A percentile compares a stretch with the other conserved stretches of the same genome.
phyloP scores from a whole-genome alignment of 2,888 invertebrate genomes.

The Resseliella maxima region DNA sequence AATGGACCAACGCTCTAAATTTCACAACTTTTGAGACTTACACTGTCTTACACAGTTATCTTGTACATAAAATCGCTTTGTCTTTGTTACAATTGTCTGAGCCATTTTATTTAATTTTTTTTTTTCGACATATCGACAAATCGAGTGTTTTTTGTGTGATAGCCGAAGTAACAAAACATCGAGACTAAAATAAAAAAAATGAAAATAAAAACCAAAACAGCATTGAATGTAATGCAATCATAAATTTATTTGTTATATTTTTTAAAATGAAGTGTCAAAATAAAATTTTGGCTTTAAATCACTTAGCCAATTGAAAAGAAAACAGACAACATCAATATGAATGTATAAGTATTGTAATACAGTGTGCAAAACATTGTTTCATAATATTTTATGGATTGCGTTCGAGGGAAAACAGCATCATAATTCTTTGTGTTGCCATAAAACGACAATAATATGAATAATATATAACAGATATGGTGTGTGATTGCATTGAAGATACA shows the following conservation, averaged over 20 bases:
- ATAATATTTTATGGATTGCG: not conserved
- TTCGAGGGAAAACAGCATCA: not conserved
- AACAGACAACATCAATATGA: not conserved
- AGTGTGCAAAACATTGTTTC: not conserved
- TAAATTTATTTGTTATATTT: not conserved
- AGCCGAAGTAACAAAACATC: not conserved
- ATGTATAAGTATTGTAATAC: too few species aligned
- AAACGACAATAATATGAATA: not conserved
- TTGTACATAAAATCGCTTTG: not conserved
- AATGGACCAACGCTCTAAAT: not conserved
- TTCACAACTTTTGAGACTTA: too few species aligned
- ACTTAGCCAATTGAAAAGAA: not conserved
- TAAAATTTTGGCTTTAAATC: not conserved
- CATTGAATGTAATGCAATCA: not conserved
- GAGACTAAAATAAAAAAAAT: not conserved
- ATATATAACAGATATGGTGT: not conserved
- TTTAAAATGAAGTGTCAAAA: conserved; percentile 26
- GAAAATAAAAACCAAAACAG: not conserved
- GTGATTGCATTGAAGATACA: not conserved
- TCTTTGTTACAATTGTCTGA: not conserved
- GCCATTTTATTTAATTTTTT: not conserved
- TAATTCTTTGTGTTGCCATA: conserved; percentile 6
- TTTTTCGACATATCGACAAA: not conserved
- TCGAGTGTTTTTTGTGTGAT: not conserved
- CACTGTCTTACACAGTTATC: not conserved